phyloP scores from a whole-genome alignment of 1,140 invertebrate genomes.

The Aphis gossypii region DNA sequence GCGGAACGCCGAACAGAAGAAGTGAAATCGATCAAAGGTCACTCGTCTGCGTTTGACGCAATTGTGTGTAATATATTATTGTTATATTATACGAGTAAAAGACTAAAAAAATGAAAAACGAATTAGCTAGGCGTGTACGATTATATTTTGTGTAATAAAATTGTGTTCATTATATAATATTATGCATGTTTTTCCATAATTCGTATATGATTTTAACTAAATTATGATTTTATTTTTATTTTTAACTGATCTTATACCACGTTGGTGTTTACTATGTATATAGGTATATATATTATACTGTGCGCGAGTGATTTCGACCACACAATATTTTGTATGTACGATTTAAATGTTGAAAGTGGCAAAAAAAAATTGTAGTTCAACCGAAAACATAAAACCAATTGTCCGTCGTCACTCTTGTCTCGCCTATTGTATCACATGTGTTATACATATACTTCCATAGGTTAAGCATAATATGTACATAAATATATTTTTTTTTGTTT shows the following conservation, averaged over 20 bases:
- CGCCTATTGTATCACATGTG: not conserved
- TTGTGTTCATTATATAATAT: not conserved
- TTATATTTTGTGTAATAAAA: not conserved
- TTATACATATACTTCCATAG: not conserved
- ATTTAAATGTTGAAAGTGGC: not conserved
- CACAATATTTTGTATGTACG: not conserved
- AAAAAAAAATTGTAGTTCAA: not conserved
- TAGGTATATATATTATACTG: too few relatives aligned
- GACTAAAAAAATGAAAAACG: not conserved
- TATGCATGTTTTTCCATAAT: not conserved
- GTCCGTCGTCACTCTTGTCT: not conserved
- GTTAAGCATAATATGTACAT: not conserved
- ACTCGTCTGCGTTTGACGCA: too few relatives aligned
- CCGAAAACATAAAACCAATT: too few relatives aligned
- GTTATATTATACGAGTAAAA: not conserved
- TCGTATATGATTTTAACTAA: not conserved
- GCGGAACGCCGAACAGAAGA: not conserved
- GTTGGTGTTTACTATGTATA: not conserved
- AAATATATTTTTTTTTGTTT: not conserved
- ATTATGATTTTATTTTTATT: too few relatives aligned
- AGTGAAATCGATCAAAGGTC: too few relatives aligned
- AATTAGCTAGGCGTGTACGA: not conserved
- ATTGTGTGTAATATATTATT: not conserved
- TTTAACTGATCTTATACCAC: not conserved
- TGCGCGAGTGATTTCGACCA: not conserved